These are phyloP conservation scores for Eugnorisma glareosa DNA, from an alignment of 2,888 invertebrate species.

Conservation along the genomic window DNA sequence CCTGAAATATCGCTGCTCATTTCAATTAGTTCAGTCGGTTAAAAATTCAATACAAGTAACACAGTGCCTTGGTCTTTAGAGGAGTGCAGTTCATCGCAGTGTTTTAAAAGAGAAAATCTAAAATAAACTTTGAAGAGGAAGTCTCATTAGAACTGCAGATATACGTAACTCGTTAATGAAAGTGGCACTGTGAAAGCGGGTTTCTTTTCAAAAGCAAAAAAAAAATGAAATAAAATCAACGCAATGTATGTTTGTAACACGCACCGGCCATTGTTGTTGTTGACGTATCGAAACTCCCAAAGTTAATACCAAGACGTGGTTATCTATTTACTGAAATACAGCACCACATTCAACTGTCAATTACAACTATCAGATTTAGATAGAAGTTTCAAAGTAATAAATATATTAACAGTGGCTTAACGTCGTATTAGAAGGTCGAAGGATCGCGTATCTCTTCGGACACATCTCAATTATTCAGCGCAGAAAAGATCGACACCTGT, in stretches of 20 bases:
- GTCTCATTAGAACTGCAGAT: conserved; percentile 13
- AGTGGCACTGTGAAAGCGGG: neutral
- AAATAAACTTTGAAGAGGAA: conserved; percentile 23
- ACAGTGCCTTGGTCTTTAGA: conserved; percentile 19
- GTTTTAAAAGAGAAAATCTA: conserved; percentile 22
- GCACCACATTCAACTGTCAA: conserved; percentile 72
- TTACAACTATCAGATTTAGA: conserved; percentile 71
- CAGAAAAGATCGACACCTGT: conserved; percentile 71
- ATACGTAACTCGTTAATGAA: conserved; percentile 19
- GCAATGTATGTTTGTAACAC: neutral
- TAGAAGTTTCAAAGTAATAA: conserved; percentile 70
- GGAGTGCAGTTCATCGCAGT: conserved; percentile 10
- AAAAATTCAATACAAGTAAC: conserved; percentile 56
- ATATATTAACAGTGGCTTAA: conserved; percentile 69
- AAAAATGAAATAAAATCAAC: neutral
- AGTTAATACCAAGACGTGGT: conserved; percentile 41
- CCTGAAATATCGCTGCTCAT: conserved; percentile 68
- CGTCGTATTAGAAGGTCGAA: conserved; percentile 65
- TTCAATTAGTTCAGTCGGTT: conserved; percentile 68
- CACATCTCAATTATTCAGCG: conserved; percentile 72
- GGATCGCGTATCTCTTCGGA: conserved; percentile 66
- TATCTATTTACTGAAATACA: conserved; percentile 43
- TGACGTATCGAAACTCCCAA: conserved; percentile 18
- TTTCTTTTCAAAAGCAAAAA: neutral
- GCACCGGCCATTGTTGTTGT: neutral